Base-by-base conservation (phyloP, 2,888 invertebrate genomes). In the Zaprionus bogoriensis region DNA sequence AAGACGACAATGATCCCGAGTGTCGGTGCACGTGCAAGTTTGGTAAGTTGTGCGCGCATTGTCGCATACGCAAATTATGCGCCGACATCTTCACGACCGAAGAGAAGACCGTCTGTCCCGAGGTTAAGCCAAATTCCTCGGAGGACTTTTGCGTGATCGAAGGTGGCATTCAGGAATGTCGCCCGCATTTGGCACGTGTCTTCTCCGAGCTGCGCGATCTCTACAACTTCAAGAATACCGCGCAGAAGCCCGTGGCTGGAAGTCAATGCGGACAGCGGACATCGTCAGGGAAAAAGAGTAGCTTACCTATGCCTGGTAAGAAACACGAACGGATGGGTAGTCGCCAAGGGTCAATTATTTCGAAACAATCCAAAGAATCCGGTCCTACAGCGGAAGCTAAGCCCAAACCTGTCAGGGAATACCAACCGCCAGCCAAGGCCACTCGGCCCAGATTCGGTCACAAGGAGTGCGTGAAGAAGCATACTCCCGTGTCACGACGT, bases 401-500 rank as follows among this genome's bases (percentile, higher is more conserved):
- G 2, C 50, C 23, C 3, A 48, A 12, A 30, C 28, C 20, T 3
- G 17, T 47, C 7, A 28, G 47, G 7, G 10, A n/a, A 5, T n/a
- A 20, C 22, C 20, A 2, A 6, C 20, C n/a, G 12, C 30, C 7
- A 10, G 25, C 30, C 0, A 12, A 32, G 1, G 25, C 1, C 4
- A 9, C n/a, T 9, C 27, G 2, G 9, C 4, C 20, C 9, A 17
- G 0, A 22, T 0, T 3, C 0, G 39, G 73, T 7, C 78, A 78
- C 44, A 78, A 64, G 30, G 17, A 39, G 19, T 78, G 82, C 23
- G 22, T 67, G 2, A 55, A 25, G 2, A 63, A 42, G 4, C 7
- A 45, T 0, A 46, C 14, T 1, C 4, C 91, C 0, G 94, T 95
- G 0, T 94, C 94, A 0, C 89, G 92, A 0, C 89, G 91, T 14